Base-by-base conservation (phyloP, 2,113 vertebrate species). In the Zosterops borbonicus region DNA sequence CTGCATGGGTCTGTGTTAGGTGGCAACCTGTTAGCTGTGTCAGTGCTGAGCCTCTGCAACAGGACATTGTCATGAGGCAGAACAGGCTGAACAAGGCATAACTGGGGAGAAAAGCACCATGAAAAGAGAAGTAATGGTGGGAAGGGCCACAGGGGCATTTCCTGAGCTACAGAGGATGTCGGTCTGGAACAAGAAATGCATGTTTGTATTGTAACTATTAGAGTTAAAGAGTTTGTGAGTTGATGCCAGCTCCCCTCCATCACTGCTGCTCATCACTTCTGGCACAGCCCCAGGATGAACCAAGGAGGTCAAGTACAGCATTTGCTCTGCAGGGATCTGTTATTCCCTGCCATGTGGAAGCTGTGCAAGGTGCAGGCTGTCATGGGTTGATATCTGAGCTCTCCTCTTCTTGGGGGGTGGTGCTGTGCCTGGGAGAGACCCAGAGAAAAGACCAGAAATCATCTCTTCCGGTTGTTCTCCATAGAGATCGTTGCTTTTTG, bases 381-480 rank as follows among this genome's bases (percentile, higher is more conserved):
- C 0, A 0, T 42, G 50, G 23, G 20, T 33, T 12, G 1, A 0
- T 69, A 12, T 2, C 44, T 47, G 53, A 64, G 49, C 70, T 75
- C 37, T 86, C 23, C 31, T 55, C 28, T 55, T 37, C n/a, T 13
- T 52, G 23, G 25, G 29, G 20, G 59, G 12, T 2, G 2, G 15
- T 31, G 33, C 70, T 17, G 29, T 65, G 49, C 14, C 3, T 39
- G 42, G 20, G 35, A 58, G 46, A 49, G 7, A 21, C 37, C 29
- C 15, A 14, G 31, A 29, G 25, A 16, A 39, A 55, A 27, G 68
- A 55, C 18, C 5, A 63, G 68, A 41, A 87, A 44, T 37, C 25
- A 4, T 39, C 35, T 53, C 42, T 52, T 76, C 52, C 79, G 20
- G 13, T 52, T 49, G 19, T 75, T 91, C 56, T 82, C 65, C 3